A percentile compares a stretch with the other conserved stretches of the same genome.
These are phyloP conservation scores for Meriones psammophilus DNA, from an alignment of 2,797 vertebrate genomes.

Conservation along the genomic window DNA sequence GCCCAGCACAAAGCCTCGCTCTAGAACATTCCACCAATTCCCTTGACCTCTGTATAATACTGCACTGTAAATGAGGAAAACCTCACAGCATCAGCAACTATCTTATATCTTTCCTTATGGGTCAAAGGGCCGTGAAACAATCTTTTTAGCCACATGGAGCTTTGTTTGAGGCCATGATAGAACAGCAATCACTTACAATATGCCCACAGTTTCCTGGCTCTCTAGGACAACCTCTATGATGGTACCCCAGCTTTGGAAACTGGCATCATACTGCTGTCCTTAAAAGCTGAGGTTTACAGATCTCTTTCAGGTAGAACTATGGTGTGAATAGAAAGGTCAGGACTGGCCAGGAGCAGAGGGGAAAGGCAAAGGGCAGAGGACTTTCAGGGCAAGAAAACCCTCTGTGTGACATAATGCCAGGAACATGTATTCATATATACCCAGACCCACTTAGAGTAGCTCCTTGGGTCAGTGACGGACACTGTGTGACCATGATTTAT, in stretches of 20 bases:
- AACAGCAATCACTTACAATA: not conserved
- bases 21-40: not conserved
- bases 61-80: not conserved
- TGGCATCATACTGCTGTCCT: accelerated
- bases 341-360: not conserved
- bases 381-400: not conserved
- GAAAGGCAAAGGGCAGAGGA: not conserved
- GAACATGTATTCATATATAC: too few relatives aligned
- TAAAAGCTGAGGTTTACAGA: not conserved
- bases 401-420: not conserved
- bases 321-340: not conserved
- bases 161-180: not conserved
- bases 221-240: not conserved
- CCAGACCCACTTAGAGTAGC: not conserved
- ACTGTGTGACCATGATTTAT: not conserved
- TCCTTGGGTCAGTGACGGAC: not conserved
- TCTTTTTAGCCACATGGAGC: not conserved
- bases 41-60: not conserved
- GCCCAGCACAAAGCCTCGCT: not conserved
- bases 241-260: not conserved
- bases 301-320: not conserved
- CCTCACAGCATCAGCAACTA: not conserved
- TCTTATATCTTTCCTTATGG: not conserved
- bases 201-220: not conserved
- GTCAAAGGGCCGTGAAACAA: not conserved